Evolutionary conservation across 2,888 invertebrate genomes (phyloP), one percentile per base, ranked within the genome.

Genomic region (Epistrophe grossulariae): DNA sequence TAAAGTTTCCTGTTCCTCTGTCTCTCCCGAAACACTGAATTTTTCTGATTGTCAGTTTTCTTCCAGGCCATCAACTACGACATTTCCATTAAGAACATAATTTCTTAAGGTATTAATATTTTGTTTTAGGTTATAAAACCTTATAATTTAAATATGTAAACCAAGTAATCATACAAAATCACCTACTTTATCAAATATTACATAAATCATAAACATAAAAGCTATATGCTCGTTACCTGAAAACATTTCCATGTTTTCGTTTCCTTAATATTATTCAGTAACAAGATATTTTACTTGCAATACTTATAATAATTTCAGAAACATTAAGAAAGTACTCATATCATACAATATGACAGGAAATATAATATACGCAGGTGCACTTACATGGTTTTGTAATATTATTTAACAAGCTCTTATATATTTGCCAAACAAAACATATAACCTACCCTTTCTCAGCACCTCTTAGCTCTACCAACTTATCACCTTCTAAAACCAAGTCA

Each of bases 401-500:
- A 48, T 10, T 45, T 31, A 45, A 64, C 45, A 10, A 64, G 11
- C 3, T 19, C 8, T 70, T 13, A n/a, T n/a, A n/a, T n/a, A 13
- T 7, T 13, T 5, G 0, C 24, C 24, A 24, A 62, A 28, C 31
- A 28, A 60, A 62, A 11, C 6, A 15, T n/a, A n/a, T n/a, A 31
- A 81, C 64, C 74, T 82, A 92, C 93, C 90, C 91, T 59, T 89
- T 90, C 83, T 93, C 93, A 24, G 90, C 89, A 35, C 91, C 89
- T n/a, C 92, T 88, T 89, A 93, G 90, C 80, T 91, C 91, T 52
- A 91, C 90, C 76, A 92, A 83, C 50, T 91, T 92, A 82, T 93
- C 93, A 15, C 93, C 93, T 79, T 92, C 92, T 1, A 89, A 82
- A 83, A 92, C 92, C 28, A 92, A 88, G 71, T 92, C 91, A 89